These are phyloP conservation scores for Ctena decussata DNA, from an alignment of 2,888 invertebrate genomes.

Conservation along the genomic window DNA sequence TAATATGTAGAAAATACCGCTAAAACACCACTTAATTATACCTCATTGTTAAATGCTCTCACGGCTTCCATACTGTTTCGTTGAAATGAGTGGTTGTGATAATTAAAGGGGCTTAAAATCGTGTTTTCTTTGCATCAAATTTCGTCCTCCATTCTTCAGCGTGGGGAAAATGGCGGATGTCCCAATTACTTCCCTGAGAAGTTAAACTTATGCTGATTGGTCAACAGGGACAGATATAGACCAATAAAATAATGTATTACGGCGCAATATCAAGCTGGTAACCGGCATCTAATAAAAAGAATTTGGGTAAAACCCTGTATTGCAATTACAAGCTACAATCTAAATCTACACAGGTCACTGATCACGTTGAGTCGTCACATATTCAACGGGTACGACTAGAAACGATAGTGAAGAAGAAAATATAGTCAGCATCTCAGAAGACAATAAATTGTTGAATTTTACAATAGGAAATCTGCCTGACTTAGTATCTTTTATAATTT, in stretches of 20 bases:
- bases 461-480: no score
- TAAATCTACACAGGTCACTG: no score
- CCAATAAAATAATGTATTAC: background rate
- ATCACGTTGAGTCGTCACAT: no score
- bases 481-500: no score
- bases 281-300: no score
- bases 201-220: background rate
- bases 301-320: no score
- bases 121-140: background rate
- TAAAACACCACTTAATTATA: conserved; percentile 86
- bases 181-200: background rate
- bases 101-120: background rate
- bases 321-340: no score
- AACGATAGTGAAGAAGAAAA: no score
- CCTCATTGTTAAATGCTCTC: conserved; percentile 95
- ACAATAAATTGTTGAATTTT: no score
- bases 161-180: conserved; percentile 79
- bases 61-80: conserved; percentile 92
- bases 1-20: no score
- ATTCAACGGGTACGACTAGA: no score
- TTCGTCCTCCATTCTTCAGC: conserved; percentile 58
- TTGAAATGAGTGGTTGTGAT: background rate
- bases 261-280: background rate
- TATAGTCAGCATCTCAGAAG: no score
- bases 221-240: background rate